Evolutionary conservation across 64 coral and sea anemone species (phyloP), one percentile per base, ranked within the genome.

Genomic region (Pachyseris speciosa): DNA sequence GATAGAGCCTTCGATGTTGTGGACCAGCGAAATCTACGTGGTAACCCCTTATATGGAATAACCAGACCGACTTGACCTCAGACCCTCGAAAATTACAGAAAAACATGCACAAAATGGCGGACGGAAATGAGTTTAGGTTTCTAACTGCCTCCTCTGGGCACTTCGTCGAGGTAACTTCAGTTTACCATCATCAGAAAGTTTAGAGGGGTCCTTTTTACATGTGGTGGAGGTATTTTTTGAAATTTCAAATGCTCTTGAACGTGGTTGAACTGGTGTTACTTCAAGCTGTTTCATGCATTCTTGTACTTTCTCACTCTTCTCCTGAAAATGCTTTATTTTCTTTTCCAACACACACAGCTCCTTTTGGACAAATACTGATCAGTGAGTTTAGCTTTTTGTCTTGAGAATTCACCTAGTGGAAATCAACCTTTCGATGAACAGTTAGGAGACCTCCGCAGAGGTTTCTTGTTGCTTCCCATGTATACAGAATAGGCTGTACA

Each of bases 161-260:
- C 90, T 92, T 63, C 90, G 45, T 84, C 51, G 15, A 36, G 89
- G 87, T 9, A 89, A 41, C 3, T 61, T 84, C 53, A 69, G 27
- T 66, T 91, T 69, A 48, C 89, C n/a, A n/a, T n/a, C 89, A 36
- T 69, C 12, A 83, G 38, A 42, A 47, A 83, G 61, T 71, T 68
- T 1, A 15, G 88, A 83, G 44, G 88, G 88, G 17, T 68, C 30
- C 41, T 48, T 70, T 49, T 87, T 70, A 2, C 43, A 42, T 34
- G 2, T 15, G 15, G 30, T 55, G 67, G 67, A 70, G 47, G 68
- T 55, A 57, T 73, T 49, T 68, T 70, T 50, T 49, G 65, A 68
- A 33, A 87, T 58, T 87, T 58, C 85, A 73, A 87, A 87, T 51
- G 47, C 85, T 34, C 38, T 73, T 37, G 37, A 41, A 72, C 69